Base-by-base conservation (phyloP, 2,888 invertebrate species). In the Meteorus colon region DNA sequence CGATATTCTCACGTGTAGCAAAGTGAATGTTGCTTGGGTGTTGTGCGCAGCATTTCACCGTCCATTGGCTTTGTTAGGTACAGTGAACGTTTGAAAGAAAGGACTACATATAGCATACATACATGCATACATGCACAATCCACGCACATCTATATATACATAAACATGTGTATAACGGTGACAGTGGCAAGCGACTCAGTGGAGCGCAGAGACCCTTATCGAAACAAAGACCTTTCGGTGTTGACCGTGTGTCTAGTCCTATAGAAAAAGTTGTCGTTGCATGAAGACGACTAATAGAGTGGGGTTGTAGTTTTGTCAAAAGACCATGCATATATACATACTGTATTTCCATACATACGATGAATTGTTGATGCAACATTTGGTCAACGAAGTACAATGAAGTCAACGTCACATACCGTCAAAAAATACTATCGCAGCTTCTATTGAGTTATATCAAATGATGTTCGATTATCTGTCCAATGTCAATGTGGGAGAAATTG, bases 181-280 rank as follows among this genome's bases (percentile, higher is more conserved):
- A n/a, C 16, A 59, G 78, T 76, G 55, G 75, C 31, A 73, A 76
- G 75, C 60, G 66, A 45, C 66, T 51, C 62, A 62, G 45, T 75
- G 62, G 76, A 78, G 77, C 75, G 45, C 74, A 77, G 80, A 80
- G 81, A 78, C 82, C 82, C 83, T 86, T 84, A 79, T 80, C 81
- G 84, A 85, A 83, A 87, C 85, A 86, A 87, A 86, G 84, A 80
- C 79, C 48, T 79, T 78, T 19, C 19, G 2, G 80, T 87, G 86
- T 87, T 86, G 86, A 86, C 85, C 85, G 82, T 84, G 80, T 80
- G 86, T 86, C 86, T 85, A 81, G 83, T 80, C 81, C 81, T 82
- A 84, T 84, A 83, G 84, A 85, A 85, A 84, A 68, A 83, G 81
- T 81, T 81, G 75, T 78, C 78, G 80, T 74, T 74, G 68, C 71